Evolutionary conservation across 1,140 invertebrate genomes (phyloP), one percentile per base, ranked within the genome.

Genomic region (Microplitis mediator): DNA sequence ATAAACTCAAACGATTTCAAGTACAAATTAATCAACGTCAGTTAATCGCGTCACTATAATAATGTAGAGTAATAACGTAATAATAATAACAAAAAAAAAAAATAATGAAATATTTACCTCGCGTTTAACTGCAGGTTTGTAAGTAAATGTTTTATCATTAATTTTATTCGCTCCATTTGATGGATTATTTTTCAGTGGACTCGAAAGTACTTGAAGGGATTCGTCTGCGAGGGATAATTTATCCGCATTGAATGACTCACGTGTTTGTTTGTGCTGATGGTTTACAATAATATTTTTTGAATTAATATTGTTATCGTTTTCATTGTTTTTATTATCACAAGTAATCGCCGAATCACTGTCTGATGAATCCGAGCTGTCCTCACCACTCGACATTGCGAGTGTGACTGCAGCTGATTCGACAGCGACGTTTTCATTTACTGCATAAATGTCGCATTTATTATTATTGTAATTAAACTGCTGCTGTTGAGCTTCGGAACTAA

Each of bases 321-420:
- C 32, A n/a, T 35, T 64, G 16, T 13, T 2, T 14, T 63, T 52
- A 23, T 69, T 63, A n/a, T 69, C 51, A 54, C 34, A 32, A 35
- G 16, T 68, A 62, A 61, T 64, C 52, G 60, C 67, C 32, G 70
- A 62, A 66, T 70, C 71, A 36, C 70, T 69, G 56, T 80, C 79
- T 13, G 76, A 75, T 71, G 76, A 79, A 60, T 69, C 72, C 52
- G 81, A 85, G 69, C 79, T 85, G 50, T 82, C 81, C 78, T 84
- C 83, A 67, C 79, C 77, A 78, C 78, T 85, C 78, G 82, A 83
- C 83, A 86, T 86, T 82, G 79, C 80, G 74, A 66, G 75, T 65
- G 71, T 76, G 77, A 86, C 84, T 86, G 83, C 64, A 66, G 73
- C 67, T 60, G 72, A 39, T 34, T 14, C 71, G 56, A 52, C 71